phyloP scores from a whole-genome alignment of 1,140 invertebrate genomes.

The Spodoptera litura region DNA sequence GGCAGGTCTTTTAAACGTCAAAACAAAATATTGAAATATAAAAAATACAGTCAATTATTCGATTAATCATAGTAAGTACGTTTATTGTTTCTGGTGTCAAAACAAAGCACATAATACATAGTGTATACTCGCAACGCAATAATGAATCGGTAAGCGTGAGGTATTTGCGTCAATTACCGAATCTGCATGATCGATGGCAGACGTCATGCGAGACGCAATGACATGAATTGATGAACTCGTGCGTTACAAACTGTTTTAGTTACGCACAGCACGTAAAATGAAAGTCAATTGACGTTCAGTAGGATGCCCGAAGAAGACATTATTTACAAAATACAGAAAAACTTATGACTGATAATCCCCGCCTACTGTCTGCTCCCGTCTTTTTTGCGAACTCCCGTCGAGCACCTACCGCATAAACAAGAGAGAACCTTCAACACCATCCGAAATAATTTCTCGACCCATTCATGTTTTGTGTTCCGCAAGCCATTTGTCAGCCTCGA shows the following conservation, averaged over 20 bases:
- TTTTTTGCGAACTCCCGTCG: constrained; percentile 64
- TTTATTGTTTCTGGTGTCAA: constrained; percentile 20
- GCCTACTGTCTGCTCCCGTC: constrained; percentile 68
- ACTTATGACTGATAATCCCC: constrained; percentile 68
- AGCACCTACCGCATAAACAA: constrained; percentile 58
- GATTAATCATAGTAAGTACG: neutral
- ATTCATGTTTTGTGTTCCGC: constrained; percentile 24
- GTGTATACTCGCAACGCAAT: neutral
- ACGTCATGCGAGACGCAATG: constrained; percentile 35
- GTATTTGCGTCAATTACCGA: constrained; percentile 33
- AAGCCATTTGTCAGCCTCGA: constrained; percentile 23
- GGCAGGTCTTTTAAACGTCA: neutral
- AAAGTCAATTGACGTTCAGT: neutral
- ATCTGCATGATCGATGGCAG: constrained; percentile 42
- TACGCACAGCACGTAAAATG: neutral
- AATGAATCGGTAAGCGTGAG: constrained; percentile 40
- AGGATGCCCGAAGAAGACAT: constrained; percentile 48
- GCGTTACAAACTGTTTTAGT: constrained; percentile 16
- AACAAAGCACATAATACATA: neutral
- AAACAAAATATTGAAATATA: neutral
- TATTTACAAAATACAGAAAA: constrained; percentile 60
- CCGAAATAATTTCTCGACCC: constrained; percentile 47
- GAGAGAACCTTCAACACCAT: constrained; percentile 67
- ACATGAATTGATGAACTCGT: neutral
- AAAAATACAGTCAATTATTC: neutral